Base-by-base conservation (phyloP, 1,140 invertebrate species). In the Zaprionus capensis region DNA sequence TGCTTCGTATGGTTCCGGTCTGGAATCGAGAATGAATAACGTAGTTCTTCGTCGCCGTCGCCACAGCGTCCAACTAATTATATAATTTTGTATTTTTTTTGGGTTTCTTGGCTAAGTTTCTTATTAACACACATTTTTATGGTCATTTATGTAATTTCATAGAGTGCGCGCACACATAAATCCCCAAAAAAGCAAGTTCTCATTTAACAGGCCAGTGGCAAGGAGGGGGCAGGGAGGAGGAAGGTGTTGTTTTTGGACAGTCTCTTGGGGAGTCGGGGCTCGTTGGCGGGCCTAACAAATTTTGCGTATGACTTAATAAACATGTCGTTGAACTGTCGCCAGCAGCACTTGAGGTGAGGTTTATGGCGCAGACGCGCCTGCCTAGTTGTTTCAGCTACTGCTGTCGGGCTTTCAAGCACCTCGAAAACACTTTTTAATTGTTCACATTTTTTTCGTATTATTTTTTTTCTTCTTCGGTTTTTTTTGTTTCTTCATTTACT, bases 301-400 rank as follows among this genome's bases (percentile, higher is more conserved):
- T 85, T 85, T 79, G 82, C 82, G 82, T 91, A 90, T 90, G 85
- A 90, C 85, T 90, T 90, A 90, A 90, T 90, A 90, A 90, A 90
- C 85, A 90, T 90, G 85, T 90, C 85, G 85, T 90, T 90, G 85
- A 90, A 90, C 85, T 90, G 85, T 88, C 72, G 81, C 85, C 84
- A 78, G 78, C 76, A 86, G 76, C 76, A 85, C 56, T 76, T 63
- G 67, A 63, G 59, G 59, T 66, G 57, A 76, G 59, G 73, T 86
- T 87, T 72, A 80, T 72, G 77, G 80, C 71, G 55, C 71, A 76
- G 80, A 72, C 71, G 71, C 61, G 55, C 53, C 75, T 64, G 63
- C 58, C 24, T 53, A 72, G 69, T 67, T 73, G 31, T 34, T 34
- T 34, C 9, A 9, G 31, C 31, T 34, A 34, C 31, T 34, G 31